Evolutionary conservation across 2,113 vertebrate species (phyloP), one percentile per base, ranked within the genome.

Genomic region (Mungos mungo): DNA sequence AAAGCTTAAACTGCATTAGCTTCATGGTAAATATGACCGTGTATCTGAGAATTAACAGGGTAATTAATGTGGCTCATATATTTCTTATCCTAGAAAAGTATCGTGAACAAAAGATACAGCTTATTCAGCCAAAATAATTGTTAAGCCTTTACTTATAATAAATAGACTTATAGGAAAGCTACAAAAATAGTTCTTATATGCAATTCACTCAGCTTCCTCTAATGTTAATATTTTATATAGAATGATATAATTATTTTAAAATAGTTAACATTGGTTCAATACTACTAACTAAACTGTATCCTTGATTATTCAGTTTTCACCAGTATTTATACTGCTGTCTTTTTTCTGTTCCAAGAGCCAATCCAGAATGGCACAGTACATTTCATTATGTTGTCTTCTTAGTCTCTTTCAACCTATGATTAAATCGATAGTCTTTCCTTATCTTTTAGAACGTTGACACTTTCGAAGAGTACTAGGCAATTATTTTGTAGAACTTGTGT

Each of bases 111-210:
- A 87, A 68, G 25, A 47, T 33, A 92, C 4, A 41, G 4, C 65
- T 92, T 79, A 68, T 81, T 90, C 31, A 97, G 41, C 15, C 7
- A 87, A 97, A 96, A 86, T 91, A 52, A 25, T 47, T 76, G 72
- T 71, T 35, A 69, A 76, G 6, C 45, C 90, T 94, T 71, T 83
- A 79, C 69, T 91, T 86, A 12, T 82, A 77, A 90, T 87, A 87
- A 29, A 27, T 95, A 41, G 21, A 29, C 47, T 88, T 74, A 52
- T 13, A 54, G 60, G 91, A 95, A 68, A 63, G 6, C 84, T 90
- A 50, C 19, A 54, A 81, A 96, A 93, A 68, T 76, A 52, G 11
- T 68, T 57, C 21, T 38, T 63, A 3, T 45, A 25, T 69, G 71
- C 25, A 3, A 18, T 83, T 94, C 27, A 90, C 50, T 2, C 23